Evolutionary conservation across 2,888 invertebrate species (phyloP).

Genomic region (Horisme vitalbata): DNA sequence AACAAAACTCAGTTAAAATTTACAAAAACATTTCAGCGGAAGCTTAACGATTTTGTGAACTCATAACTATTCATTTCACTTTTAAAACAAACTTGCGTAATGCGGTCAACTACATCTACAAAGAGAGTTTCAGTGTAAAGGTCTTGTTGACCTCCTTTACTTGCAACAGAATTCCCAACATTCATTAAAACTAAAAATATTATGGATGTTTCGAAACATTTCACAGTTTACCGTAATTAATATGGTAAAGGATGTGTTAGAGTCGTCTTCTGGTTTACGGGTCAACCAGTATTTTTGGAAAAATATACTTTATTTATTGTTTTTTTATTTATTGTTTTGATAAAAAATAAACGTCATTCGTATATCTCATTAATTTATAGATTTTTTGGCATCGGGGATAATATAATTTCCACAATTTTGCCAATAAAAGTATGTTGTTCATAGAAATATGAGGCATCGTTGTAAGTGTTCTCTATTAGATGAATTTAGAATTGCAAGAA

Average conservation of each 20-base stretch:
- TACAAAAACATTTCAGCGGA: too few species aligned
- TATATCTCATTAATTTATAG: too few species aligned
- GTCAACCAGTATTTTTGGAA: background rate
- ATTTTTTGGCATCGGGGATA: too few species aligned
- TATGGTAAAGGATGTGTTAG: constrained; percentile 6
- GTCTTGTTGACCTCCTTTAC: constrained; percentile 21
- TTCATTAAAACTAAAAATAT: constrained; percentile 12
- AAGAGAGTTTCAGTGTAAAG: constrained; percentile 2
- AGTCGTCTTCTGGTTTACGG: background rate
- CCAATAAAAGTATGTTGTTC: too few species aligned
- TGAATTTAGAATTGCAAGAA: too few species aligned
- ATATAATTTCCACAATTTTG: too few species aligned
- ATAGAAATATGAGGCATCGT: too few species aligned
- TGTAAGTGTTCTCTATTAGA: too few species aligned
- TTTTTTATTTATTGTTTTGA: too few species aligned
- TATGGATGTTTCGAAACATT: constrained; percentile 15
- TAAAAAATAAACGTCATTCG: too few species aligned
- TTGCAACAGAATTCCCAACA: too few species aligned
- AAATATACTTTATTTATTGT: background rate
- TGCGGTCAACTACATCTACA: constrained; percentile 7
- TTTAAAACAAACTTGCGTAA: constrained; percentile 6
- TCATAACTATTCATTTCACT: constrained; percentile 13
- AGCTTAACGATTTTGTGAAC: background rate
- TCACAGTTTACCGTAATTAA: constrained; percentile 13
- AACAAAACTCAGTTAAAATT: too few species aligned